Evolutionary conservation across 2,888 invertebrate species (phyloP), one percentile per base, ranked within the genome.

Genomic region (Chalcosyrphus nemorum): DNA sequence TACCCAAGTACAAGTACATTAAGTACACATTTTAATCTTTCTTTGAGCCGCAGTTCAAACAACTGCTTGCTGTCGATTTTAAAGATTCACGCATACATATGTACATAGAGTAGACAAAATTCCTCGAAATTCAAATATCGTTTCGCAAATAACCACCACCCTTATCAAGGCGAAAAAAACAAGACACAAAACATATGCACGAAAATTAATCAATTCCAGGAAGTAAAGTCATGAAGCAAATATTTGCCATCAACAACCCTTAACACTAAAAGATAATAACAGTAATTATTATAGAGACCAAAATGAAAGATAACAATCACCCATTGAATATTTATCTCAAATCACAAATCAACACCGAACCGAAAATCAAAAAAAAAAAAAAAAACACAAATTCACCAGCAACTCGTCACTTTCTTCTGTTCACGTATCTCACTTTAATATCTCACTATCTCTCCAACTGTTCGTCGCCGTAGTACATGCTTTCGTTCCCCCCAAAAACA

Each of bases 371-470:
- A 13, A 47, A n/a, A 38, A 45, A 43, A 5, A n/a, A n/a, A 68
- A n/a, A n/a, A 17, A 29, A 47, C 11, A 41, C 17, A 54, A 80
- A 29, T 54, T 45, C 52, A 75, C 27, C 15, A 74, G 41, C 6
- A 45, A 70, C 38, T 35, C 29, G 15, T 41, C 70, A 70, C 76
- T 71, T 63, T 68, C 47, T 38, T 38, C 17, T 43, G n/a, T n/a
- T n/a, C n/a, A n/a, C n/a, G 13, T 54, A 59, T 54, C 54, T 21
- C 41, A 57, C 63, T 70, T 50, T 29, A 59, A 68, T 54, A 52
- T 45, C 57, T 32, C 50, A 57, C 57, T 70, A 54, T 68, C 47
- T 29, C 7, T 59, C 6, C 38, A 38, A 52, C 17, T 65, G 13
- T 29, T 47, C 17, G n/a, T n/a, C n/a, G n/a, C n/a, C n/a, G n/a